Base-by-base conservation (phyloP, 2,113 vertebrate species). In the Polyodon spathula region DNA sequence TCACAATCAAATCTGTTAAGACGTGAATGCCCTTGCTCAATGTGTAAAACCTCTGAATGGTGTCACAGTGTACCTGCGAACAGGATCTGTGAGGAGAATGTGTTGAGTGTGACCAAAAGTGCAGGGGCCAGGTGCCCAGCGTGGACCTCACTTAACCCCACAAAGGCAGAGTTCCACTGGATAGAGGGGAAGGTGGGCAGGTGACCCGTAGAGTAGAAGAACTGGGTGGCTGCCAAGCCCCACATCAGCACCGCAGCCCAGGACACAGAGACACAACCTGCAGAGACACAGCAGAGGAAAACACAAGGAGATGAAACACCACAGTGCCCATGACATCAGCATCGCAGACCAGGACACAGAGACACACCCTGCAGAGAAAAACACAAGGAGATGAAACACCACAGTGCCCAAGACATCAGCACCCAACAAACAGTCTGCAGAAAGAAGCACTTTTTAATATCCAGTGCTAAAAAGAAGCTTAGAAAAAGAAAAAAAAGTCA, bases 31-130 rank as follows among this genome's bases (percentile, higher is more conserved):
- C n/a, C n/a, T n/a, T n/a, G n/a, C n/a, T n/a, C n/a, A n/a, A n/a
- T n/a, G n/a, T n/a, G n/a, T n/a, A n/a, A n/a, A n/a, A n/a, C n/a
- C n/a, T n/a, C n/a, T n/a, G n/a, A n/a, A n/a, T n/a, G n/a, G n/a
- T n/a, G n/a, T n/a, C n/a, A n/a, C n/a, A n/a, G n/a, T n/a, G n/a
- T 86, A 98, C 96, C 93, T 87, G 94, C 91, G 68, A 97, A 97
- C 56, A 98, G 78, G 71, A 95, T 90, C 72, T 97, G 86, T 40
- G 95, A 91, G 51, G 93, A 88, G 65, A 97, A 99, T 8, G 96
- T 99, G 83, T 99, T 99, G 74, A 96, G 89, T 6, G 86, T 88
- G 41, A 98, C 93, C 59, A 99, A 76, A 1, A 87, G 65, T 69
- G 92, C 96, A 1, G 94, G 93, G 56, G 97, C 68, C 1, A 89